phyloP scores from a whole-genome alignment of 2,888 invertebrate species.

The Megamerina dolium region DNA sequence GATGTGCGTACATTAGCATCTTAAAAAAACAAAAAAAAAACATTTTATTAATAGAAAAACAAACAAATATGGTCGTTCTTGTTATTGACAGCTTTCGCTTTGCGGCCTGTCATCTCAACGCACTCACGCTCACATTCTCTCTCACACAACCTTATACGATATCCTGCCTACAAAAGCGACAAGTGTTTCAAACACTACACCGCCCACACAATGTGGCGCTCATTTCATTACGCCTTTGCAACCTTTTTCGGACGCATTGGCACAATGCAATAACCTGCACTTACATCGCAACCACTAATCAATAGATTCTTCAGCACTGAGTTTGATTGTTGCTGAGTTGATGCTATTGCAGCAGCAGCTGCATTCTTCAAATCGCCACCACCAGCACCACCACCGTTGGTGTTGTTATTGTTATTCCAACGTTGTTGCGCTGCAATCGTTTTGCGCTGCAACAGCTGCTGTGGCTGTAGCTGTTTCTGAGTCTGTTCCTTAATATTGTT shows the following conservation, averaged over 20 bases:
- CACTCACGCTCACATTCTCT: not conserved
- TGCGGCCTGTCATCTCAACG: no score
- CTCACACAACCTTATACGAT: no score
- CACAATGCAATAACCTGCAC: constrained; percentile 85
- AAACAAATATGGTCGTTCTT: no score
- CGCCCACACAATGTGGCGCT: no score
- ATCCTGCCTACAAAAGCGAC: no score
- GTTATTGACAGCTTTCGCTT: no score
- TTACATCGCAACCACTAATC: constrained; percentile 91
- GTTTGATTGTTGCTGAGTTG: constrained; percentile 40
- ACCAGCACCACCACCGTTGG: constrained; percentile 40
- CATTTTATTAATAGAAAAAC: no score
- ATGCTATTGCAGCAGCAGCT: constrained; percentile 37
- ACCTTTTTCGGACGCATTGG: constrained; percentile 56
- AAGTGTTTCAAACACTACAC: no score
- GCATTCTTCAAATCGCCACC: constrained; percentile 23
- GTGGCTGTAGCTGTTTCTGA: constrained; percentile 20
- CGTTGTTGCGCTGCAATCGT: constrained; percentile 6
- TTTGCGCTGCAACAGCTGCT: constrained; percentile 27
- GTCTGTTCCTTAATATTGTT: constrained; percentile 17
- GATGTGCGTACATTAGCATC: no score
- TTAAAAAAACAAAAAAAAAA: no score
- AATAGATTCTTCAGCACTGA: constrained; percentile 86
- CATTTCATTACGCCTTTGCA: constrained; percentile 47
- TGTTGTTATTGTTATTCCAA: constrained; percentile 40